A percentile compares a stretch with the other conserved stretches of the same genome.
phyloP scores from a whole-genome alignment of 2,888 invertebrate species.

The Cataglyphis altisquamis region DNA sequence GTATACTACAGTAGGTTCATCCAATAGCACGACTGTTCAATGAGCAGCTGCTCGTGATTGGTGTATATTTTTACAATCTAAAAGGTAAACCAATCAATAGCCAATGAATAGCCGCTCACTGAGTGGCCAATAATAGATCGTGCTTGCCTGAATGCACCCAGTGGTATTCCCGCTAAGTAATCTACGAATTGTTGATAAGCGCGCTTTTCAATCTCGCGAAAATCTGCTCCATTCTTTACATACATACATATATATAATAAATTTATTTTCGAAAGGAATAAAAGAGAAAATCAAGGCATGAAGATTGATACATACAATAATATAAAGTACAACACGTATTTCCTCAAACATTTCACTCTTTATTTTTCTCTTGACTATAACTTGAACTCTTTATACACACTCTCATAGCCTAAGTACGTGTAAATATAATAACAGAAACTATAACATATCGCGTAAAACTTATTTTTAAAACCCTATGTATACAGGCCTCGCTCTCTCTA shows the following conservation, averaged over 20 bases:
- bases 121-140: too few relatives aligned
- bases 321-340: background rate
- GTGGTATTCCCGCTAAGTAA: background rate
- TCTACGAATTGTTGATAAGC: background rate
- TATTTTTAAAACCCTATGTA: slow-evolving; percentile 57
- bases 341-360: slow-evolving; percentile 55
- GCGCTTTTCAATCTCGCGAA: background rate
- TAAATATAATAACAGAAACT: slow-evolving; percentile 73
- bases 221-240: background rate
- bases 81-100: too few relatives aligned
- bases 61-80: too few relatives aligned
- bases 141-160: too few relatives aligned
- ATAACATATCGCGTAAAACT: slow-evolving; percentile 62
- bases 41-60: too few relatives aligned
- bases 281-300: background rate
- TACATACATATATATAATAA: background rate
- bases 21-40: too few relatives aligned
- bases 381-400: slow-evolving; percentile 70
- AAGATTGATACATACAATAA: background rate
- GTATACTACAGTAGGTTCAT: too few relatives aligned
- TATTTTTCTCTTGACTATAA: slow-evolving; percentile 67
- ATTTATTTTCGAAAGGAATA: background rate
- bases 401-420: slow-evolving; percentile 71
- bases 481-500: slow-evolving; percentile 51
- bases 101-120: too few relatives aligned